Evolutionary conservation across 2,797 vertebrate genomes (phyloP).

Genomic region (Varecia variegata): DNA sequence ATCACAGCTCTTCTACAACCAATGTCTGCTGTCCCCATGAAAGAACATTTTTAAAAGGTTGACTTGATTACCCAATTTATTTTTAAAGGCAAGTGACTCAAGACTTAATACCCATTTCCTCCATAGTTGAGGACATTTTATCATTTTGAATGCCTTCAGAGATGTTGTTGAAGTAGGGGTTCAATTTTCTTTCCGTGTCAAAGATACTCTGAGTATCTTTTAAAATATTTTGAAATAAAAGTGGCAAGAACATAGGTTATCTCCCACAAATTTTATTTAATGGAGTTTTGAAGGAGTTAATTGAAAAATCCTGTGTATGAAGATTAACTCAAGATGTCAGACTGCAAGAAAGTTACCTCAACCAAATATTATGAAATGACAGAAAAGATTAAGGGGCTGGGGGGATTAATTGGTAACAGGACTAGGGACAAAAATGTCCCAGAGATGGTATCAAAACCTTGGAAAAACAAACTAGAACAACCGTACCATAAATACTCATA

Average conservation of each 20-base stretch:
- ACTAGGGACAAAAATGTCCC: background rate
- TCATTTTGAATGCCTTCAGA: background rate
- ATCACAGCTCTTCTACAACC: background rate
- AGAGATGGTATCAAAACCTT: background rate
- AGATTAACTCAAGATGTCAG: conserved; percentile 43
- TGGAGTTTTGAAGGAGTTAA: conserved; percentile 33
- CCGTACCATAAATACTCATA: background rate
- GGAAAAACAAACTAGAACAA: conserved; percentile 10
- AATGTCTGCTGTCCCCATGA: background rate
- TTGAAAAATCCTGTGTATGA: background rate
- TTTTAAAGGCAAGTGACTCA: conserved; percentile 6
- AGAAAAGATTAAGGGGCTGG: background rate
- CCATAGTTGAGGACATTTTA: background rate
- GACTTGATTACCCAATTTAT: background rate
- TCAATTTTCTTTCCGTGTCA: background rate
- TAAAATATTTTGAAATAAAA: conserved; percentile 40
- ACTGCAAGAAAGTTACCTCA: background rate
- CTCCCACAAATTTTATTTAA: conserved; percentile 26
- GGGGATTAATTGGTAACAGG: background rate
- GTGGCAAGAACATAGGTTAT: background rate
- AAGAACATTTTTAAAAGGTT: background rate
- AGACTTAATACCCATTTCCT: background rate
- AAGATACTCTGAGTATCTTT: background rate
- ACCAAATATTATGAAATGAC: background rate
- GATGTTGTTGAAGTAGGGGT: background rate